Evolutionary conservation across 2,888 invertebrate genomes (phyloP).

Genomic region (Podotricha telesiphe): DNA sequence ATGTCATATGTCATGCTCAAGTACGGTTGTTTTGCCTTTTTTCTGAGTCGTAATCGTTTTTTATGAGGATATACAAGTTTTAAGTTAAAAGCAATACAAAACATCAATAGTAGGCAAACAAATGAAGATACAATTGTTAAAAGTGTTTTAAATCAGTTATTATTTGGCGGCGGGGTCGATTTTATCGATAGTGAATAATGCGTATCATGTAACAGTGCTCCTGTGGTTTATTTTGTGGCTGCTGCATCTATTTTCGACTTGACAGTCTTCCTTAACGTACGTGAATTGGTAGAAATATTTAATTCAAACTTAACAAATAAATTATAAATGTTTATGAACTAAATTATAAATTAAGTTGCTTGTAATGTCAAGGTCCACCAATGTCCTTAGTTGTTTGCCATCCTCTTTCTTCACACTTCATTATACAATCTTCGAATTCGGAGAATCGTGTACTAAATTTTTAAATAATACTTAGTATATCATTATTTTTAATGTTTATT

Average conservation of each 20-base stretch:
- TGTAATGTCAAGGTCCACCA: conserved; percentile 41
- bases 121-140: conserved; percentile 42
- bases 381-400: conserved; percentile 28
- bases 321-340: conserved; percentile 1
- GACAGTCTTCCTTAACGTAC: conserved; percentile 58
- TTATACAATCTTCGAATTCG: conserved; percentile 6
- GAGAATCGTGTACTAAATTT: not conserved
- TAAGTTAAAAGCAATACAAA: conserved; percentile 50
- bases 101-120: conserved; percentile 45
- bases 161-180: conserved; percentile 59
- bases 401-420: conserved; percentile 16
- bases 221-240: conserved; percentile 75
- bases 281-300: conserved; percentile 48
- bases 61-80: conserved; percentile 46
- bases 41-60: conserved; percentile 50
- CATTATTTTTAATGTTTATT: not conserved
- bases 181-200: conserved; percentile 51
- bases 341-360: conserved; percentile 25
- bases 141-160: conserved; percentile 48
- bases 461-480: not conserved
- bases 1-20: conserved; percentile 46
- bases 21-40: conserved; percentile 56
- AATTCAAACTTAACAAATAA: conserved; percentile 9
- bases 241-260: conserved; percentile 70
- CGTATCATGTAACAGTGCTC: conserved; percentile 71